phyloP scores from a whole-genome alignment of 2,113 vertebrate species.

The Alethe castanea region DNA sequence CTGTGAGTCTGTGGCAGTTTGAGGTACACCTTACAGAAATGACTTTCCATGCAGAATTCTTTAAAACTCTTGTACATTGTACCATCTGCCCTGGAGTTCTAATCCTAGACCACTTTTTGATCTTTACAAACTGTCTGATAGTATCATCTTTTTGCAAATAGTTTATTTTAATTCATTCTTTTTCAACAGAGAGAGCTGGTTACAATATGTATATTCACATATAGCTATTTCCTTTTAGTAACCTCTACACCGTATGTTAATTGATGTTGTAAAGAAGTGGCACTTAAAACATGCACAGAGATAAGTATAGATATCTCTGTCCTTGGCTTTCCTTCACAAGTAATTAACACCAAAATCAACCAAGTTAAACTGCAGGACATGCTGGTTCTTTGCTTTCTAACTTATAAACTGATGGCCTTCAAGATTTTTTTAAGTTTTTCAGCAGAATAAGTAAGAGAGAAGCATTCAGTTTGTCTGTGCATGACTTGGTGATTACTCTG shows the following conservation, averaged over 20 bases:
- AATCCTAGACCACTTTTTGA: background rate
- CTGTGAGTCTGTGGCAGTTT: background rate
- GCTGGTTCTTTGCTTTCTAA: background rate
- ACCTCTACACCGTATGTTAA: background rate
- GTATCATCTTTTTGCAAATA: background rate
- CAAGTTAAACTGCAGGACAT: background rate
- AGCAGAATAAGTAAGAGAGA: background rate
- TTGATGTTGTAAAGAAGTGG: background rate
- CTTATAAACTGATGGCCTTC: background rate
- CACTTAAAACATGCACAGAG: background rate
- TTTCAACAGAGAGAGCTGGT: background rate
- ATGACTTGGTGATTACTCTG: rapidly evolving
- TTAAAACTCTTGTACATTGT: background rate
- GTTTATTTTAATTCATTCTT: background rate
- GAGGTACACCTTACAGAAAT: background rate
- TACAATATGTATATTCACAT: background rate
- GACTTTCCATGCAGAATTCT: background rate
- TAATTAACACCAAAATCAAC: background rate
- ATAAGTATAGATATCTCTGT: background rate
- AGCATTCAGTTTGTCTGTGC: background rate
- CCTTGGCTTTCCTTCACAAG: background rate
- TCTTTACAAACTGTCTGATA: background rate
- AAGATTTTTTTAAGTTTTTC: background rate
- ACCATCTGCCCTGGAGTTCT: background rate
- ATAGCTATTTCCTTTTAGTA: background rate